phyloP scores from a whole-genome alignment of 2,113 vertebrate genomes.

The Cyanoramphus novaezelandiae region DNA sequence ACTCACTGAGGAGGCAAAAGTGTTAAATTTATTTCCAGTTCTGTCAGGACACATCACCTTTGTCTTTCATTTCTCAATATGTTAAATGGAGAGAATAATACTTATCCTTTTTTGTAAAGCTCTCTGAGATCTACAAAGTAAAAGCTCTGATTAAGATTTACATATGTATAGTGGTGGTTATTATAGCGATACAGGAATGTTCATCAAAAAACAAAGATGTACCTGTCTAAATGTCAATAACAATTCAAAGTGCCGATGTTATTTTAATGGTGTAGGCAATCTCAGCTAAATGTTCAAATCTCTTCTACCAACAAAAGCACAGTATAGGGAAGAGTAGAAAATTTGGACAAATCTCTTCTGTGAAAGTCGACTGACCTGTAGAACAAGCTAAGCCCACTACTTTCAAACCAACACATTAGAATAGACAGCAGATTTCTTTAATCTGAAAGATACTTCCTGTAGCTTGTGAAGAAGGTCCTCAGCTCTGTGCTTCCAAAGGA shows the following conservation, averaged over 20 bases:
- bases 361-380: background rate
- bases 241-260: conserved; percentile 1
- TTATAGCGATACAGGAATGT: background rate
- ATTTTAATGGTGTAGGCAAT: conserved; percentile 31
- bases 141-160: conserved; percentile 36
- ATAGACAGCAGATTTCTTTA: background rate
- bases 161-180: conserved; percentile 3
- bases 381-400: background rate
- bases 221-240: conserved; percentile 52
- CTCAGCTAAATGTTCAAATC: conserved; percentile 54
- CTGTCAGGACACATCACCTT: conserved; percentile 14
- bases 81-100: conserved; percentile 47
- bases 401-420: background rate
- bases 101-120: conserved; percentile 48
- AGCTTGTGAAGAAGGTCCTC: background rate
- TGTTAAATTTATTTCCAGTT: background rate
- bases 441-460: background rate
- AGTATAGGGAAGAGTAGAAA: background rate
- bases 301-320: conserved; percentile 45
- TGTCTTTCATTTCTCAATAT: conserved; percentile 33
- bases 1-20: conserved; percentile 3
- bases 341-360: conserved; percentile 10
- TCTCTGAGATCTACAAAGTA: conserved; percentile 29
- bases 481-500: background rate
- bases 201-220: conserved; percentile 53